Evolutionary conservation across 1,140 invertebrate species (phyloP).

Genomic region (Cotesia chilonis): DNA sequence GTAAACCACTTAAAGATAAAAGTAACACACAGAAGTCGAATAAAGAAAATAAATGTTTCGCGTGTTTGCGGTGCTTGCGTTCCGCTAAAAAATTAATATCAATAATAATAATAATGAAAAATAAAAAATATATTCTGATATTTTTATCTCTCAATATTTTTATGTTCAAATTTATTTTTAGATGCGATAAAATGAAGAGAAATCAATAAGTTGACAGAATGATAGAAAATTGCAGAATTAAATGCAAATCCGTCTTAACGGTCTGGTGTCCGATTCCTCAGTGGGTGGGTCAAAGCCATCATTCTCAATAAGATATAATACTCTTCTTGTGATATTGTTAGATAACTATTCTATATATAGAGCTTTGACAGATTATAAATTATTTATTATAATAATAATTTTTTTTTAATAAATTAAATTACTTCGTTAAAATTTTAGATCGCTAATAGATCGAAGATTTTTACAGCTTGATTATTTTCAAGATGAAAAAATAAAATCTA

Average conservation of each 20-base stretch:
- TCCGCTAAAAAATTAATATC: too few species aligned
- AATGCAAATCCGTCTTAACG: constrained; percentile 31
- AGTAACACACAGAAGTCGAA: too few species aligned
- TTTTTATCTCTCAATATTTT: not conserved
- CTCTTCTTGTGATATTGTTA: constrained; percentile 2
- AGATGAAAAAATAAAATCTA: not conserved
- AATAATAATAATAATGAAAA: not conserved
- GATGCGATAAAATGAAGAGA: not conserved
- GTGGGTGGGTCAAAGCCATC: constrained; percentile 24
- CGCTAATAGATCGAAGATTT: too few species aligned
- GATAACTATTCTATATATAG: not conserved
- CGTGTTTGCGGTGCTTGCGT: too few species aligned
- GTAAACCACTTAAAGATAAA: too few species aligned
- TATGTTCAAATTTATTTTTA: too few species aligned
- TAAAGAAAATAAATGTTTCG: too few species aligned
- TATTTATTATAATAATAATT: not conserved
- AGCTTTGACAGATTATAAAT: too few species aligned
- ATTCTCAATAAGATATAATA: not conserved
- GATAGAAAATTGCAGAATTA: constrained; percentile 14
- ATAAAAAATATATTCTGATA: not conserved
- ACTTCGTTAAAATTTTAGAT: too few species aligned
- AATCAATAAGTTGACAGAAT: not conserved
- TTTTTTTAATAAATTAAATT: not conserved
- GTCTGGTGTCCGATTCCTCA: not conserved
- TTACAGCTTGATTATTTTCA: too few species aligned